Percentiles rank a stretch among this genome's conserved stretches.
Evolutionary conservation across 2,888 invertebrate genomes (phyloP).

Genomic region (Cancer borealis): DNA sequence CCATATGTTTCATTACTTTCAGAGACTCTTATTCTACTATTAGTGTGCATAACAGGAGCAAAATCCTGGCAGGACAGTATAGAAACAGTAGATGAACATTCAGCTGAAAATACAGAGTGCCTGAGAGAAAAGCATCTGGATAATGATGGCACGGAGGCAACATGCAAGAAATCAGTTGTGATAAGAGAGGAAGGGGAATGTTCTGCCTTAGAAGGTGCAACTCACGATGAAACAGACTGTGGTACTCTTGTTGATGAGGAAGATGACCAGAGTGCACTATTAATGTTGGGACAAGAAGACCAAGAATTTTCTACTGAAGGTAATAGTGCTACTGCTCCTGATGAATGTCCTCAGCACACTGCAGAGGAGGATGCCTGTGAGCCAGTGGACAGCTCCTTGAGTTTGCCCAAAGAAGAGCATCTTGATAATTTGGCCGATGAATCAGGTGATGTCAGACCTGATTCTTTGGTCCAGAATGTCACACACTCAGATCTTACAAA

Average conservation of each 20-base stretch:
- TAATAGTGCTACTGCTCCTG: not conserved
- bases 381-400: not conserved
- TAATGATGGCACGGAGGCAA: not conserved
- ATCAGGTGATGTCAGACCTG: not conserved
- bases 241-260: constrained; percentile 22
- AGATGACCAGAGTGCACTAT: constrained; percentile 64
- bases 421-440: not conserved
- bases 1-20: constrained; percentile 31
- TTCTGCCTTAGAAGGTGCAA: not conserved
- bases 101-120: not conserved
- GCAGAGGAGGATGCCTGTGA: not conserved
- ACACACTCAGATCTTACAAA: not conserved
- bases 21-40: constrained; percentile 34
- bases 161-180: not conserved
- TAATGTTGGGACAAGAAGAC: constrained; percentile 56
- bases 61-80: not conserved
- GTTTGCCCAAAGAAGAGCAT: not conserved
- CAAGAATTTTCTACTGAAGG: not conserved
- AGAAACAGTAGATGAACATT: not conserved
- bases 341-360: constrained; percentile 25
- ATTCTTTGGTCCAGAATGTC: not conserved
- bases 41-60: constrained; percentile 31
- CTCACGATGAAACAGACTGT: not conserved
- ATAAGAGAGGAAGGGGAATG: constrained; percentile 2
- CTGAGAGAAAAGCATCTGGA: not conserved